Percentiles rank a stretch among this genome's conserved stretches.
Conservation (phyloP, 53 echinoderm and acorn worm genomes). For the Patiria pectinifera region DNA sequence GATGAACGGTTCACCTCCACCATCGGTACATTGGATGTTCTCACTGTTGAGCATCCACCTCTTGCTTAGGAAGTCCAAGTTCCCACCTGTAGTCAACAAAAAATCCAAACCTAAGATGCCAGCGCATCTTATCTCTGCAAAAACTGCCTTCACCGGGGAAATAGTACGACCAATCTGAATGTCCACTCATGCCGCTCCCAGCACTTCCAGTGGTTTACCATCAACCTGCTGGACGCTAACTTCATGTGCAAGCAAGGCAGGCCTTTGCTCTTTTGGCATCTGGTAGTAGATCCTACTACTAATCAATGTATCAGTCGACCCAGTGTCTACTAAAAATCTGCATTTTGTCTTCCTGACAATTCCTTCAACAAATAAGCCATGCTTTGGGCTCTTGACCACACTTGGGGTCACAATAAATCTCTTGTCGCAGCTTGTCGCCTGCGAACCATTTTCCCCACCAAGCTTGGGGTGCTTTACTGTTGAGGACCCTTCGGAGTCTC, state of each 20-base stretch:
- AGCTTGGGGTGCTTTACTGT: too few relatives aligned
- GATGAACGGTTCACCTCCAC: too few relatives aligned
- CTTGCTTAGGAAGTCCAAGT: too few relatives aligned
- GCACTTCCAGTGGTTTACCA: constrained; percentile 36
- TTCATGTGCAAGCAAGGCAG: background rate
- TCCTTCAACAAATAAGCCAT: constrained; percentile 27
- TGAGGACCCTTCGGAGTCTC: too few relatives aligned
- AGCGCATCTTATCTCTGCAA: constrained; percentile 45
- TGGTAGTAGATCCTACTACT: constrained; percentile 31
- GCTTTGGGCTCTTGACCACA: background rate
- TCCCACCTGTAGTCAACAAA: too few relatives aligned
- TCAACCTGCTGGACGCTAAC: constrained; percentile 53
- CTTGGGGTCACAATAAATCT: too few relatives aligned
- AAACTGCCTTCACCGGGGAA: constrained; percentile 40
- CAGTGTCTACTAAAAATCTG: constrained; percentile 65
- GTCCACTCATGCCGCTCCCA: constrained; percentile 62
- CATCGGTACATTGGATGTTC: too few relatives aligned
- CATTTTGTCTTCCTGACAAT: constrained; percentile 31
- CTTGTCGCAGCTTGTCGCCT: too few relatives aligned
- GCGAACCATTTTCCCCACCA: too few relatives aligned
- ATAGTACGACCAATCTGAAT: constrained; percentile 45
- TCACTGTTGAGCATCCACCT: too few relatives aligned
- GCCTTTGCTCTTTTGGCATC: constrained; percentile 2
- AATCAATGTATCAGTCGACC: constrained; percentile 64
- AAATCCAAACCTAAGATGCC: too few relatives aligned